phyloP scores from a whole-genome alignment of 2,797 vertebrate genomes.

The Malacoraja senta region DNA sequence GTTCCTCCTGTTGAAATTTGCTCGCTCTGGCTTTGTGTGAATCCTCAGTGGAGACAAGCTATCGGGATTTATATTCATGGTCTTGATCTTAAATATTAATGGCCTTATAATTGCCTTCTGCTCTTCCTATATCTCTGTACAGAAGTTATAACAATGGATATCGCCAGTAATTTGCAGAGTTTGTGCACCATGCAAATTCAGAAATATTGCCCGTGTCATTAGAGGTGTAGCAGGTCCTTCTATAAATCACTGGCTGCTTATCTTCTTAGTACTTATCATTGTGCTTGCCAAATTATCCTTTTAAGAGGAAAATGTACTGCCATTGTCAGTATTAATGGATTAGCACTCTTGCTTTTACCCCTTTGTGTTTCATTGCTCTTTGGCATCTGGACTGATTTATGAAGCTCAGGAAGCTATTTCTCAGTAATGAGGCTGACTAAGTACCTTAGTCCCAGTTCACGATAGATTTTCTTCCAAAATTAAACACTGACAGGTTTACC shows the following conservation, averaged over 20 bases:
- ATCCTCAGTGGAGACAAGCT: neutral
- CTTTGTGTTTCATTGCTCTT: neutral
- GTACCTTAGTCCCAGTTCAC: neutral
- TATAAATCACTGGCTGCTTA: too few species aligned
- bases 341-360: neutral
- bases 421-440: neutral
- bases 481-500: neutral
- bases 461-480: neutral
- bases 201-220: slow-evolving; percentile 8
- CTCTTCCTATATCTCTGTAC: neutral
- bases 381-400: neutral
- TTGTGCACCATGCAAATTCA: neutral
- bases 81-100: slow-evolving; percentile 23
- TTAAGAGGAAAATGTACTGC: neutral
- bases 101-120: neutral
- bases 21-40: neutral
- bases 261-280: neutral
- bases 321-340: neutral
- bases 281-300: neutral
- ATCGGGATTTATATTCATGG: neutral
- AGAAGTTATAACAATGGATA: neutral
- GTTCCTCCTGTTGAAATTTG: neutral
- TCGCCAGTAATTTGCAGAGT: neutral
- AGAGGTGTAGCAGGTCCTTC: neutral
- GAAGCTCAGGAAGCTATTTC: neutral